These are phyloP conservation scores for Proteles cristata DNA, from an alignment of 2,113 vertebrate species.

Conservation along the genomic window DNA sequence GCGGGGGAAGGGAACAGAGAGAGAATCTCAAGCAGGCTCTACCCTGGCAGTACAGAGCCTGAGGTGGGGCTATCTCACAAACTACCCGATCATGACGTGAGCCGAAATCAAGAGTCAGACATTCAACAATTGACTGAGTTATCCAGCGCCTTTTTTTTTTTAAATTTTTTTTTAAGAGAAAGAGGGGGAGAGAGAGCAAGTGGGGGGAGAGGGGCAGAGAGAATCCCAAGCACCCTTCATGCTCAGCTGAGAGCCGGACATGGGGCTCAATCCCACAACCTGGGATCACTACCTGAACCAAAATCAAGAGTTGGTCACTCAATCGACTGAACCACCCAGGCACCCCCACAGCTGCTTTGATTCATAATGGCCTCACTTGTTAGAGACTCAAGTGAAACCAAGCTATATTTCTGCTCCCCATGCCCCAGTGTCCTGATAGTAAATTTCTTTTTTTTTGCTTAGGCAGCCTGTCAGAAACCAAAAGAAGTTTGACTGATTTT, in stretches of 20 bases:
- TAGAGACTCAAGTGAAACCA: not conserved
- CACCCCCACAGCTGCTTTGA: not conserved
- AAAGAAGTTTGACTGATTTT: conserved; percentile 8
- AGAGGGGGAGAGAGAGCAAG: not conserved
- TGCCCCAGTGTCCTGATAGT: not conserved
- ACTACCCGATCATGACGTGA: too few species aligned
- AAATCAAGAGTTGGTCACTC: not conserved
- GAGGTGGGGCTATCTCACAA: too few species aligned
- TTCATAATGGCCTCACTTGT: not conserved
- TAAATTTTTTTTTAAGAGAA: not conserved
- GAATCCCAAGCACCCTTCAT: not conserved
- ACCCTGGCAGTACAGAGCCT: too few species aligned
- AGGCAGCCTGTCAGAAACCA: not conserved
- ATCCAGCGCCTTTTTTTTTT: not conserved
- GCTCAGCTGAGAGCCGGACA: not conserved
- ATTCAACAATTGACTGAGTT: too few species aligned
- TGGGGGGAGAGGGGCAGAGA: not conserved
- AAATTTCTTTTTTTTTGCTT: not conserved
- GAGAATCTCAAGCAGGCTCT: too few species aligned
- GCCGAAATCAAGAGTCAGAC: too few species aligned
- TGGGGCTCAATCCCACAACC: not conserved
- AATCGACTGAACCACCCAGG: not conserved
- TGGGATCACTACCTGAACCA: not conserved
- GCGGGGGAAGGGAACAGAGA: too few species aligned
- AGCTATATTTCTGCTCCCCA: not conserved